Evolutionary conservation across 2,113 vertebrate species (phyloP), one percentile per base, ranked within the genome.

Genomic region (Phodopus roborovskii): DNA sequence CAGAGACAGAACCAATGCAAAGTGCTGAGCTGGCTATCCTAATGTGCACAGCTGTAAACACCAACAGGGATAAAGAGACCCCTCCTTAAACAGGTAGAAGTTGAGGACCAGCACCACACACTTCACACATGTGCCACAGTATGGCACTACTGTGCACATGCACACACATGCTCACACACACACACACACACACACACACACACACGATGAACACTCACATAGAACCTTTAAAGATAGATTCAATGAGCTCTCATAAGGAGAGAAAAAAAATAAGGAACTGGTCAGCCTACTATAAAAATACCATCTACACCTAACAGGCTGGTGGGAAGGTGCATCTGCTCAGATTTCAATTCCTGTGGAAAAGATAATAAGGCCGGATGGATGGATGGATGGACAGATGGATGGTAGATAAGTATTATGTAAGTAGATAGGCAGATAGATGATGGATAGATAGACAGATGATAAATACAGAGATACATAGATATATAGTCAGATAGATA

Each of bases 351-450:
- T 85, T 85, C 8, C 48, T 73, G 1, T 39, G 45, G 79, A 53
- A 91, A 95, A 96, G 16, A 39, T 88, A 93, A 92, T 77, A 7
- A 24, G 39, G n/a, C n/a, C n/a, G n/a, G n/a, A n/a, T n/a, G n/a
- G n/a, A n/a, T n/a, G n/a, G n/a, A n/a, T n/a, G n/a, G n/a, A n/a
- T n/a, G n/a, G n/a, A 42, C 45, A 33, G 10, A 7, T 28, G 26
- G 11, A 60, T 39, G 3, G 36, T 39, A 50, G 86, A 90, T 60
- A 91, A 1, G 36, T 77, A 45, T 39, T 77, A 45, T 39, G 50
- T 15, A 45, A 5, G 24, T 11, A 50, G 42, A 15, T 2, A 45
- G 39, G 45, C 11, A 39, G 73, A 75, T 5, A 50, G 33, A 53
- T 10, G 33, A 58, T 5, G 12, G 66, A 33, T 68, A 28, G 30